Percentiles rank a stretch among this genome's conserved stretches.
Conservation (phyloP, 2,797 vertebrate species). For the Gadopsis bispinosus region DNA sequence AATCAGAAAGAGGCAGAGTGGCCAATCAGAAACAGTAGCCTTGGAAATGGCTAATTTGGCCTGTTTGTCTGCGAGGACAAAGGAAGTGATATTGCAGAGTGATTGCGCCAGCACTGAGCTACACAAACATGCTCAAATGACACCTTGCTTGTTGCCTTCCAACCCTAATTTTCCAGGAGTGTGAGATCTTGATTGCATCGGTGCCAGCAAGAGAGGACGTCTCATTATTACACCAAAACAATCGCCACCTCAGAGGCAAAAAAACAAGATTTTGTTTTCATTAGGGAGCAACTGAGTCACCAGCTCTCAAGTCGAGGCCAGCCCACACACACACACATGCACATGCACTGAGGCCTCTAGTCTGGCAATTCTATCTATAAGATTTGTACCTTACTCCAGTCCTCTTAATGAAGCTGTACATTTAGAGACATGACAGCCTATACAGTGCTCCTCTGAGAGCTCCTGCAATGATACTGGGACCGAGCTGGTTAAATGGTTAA, state of each 20-base stretch:
- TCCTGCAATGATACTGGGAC: slow-evolving; percentile 83
- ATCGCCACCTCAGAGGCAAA: slow-evolving; percentile 77
- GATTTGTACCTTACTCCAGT: slow-evolving; percentile 84
- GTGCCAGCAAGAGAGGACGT: slow-evolving; percentile 63
- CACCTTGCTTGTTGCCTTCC: slow-evolving; percentile 79
- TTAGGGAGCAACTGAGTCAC: slow-evolving; percentile 80
- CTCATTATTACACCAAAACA: slow-evolving; percentile 82
- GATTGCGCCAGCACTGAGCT: slow-evolving; percentile 76
- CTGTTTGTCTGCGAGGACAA: slow-evolving; percentile 81
- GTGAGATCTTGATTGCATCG: slow-evolving; percentile 78
- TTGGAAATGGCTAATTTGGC: slow-evolving; percentile 80
- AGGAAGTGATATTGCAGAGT: slow-evolving; percentile 80
- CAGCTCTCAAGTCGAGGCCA: slow-evolving; percentile 75
- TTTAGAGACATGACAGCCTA: slow-evolving; percentile 81
- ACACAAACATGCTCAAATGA: slow-evolving; percentile 78
- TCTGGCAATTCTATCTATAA: slow-evolving; percentile 82
- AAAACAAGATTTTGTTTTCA: slow-evolving; percentile 78
- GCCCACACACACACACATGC: slow-evolving; percentile 30
- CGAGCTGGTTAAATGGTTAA: slow-evolving; percentile 89
- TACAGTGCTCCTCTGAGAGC: slow-evolving; percentile 82
- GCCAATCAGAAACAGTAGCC: slow-evolving; percentile 77
- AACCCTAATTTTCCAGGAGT: slow-evolving; percentile 78
- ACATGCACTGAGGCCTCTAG: slow-evolving; percentile 43
- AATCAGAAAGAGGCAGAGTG: slow-evolving; percentile 76
- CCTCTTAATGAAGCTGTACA: slow-evolving; percentile 88